Conservation (phyloP, 2,888 invertebrate genomes). For the Mallateleia sp. region DNA sequence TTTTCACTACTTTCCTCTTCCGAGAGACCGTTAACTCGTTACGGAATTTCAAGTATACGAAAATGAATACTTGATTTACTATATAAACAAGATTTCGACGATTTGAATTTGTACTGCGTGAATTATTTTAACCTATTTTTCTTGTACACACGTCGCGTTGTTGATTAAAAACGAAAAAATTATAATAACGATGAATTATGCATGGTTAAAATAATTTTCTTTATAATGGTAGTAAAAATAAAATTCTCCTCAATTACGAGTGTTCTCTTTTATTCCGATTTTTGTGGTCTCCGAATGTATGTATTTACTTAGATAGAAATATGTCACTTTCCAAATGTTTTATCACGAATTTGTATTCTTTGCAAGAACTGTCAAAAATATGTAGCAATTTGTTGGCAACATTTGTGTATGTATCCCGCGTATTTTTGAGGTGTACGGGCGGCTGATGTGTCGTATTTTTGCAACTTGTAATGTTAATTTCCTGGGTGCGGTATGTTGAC, state of each 20-base stretch:
- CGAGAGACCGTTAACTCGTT: conserved; percentile 49
- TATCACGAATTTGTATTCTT: conserved; percentile 47
- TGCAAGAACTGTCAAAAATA: conserved; percentile 49
- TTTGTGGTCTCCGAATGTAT: background rate
- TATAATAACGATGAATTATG: conserved; percentile 16
- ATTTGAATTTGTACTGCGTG: conserved; percentile 46
- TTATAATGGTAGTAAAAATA: background rate
- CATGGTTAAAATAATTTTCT: background rate
- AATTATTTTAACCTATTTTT: conserved; percentile 67
- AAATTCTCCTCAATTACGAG: background rate
- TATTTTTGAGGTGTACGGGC: too few relatives aligned
- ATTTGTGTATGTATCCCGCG: conserved; percentile 32
- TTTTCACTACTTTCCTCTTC: conserved; percentile 58
- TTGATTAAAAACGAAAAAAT: conserved; percentile 20
- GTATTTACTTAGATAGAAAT: too few relatives aligned
- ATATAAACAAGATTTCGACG: conserved; percentile 54
- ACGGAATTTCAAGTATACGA: conserved; percentile 63
- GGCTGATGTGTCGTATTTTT: background rate
- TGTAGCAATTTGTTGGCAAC: conserved; percentile 36
- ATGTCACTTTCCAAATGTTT: conserved; percentile 2
- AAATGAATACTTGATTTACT: conserved; percentile 68
- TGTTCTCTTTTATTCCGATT: background rate
- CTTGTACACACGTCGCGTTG: conserved; percentile 15
- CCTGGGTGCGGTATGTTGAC: conserved; percentile 72
- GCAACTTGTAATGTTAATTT: conserved; percentile 71